Conservation (phyloP, 1,140 invertebrate species). For the Manduca sexta region DNA sequence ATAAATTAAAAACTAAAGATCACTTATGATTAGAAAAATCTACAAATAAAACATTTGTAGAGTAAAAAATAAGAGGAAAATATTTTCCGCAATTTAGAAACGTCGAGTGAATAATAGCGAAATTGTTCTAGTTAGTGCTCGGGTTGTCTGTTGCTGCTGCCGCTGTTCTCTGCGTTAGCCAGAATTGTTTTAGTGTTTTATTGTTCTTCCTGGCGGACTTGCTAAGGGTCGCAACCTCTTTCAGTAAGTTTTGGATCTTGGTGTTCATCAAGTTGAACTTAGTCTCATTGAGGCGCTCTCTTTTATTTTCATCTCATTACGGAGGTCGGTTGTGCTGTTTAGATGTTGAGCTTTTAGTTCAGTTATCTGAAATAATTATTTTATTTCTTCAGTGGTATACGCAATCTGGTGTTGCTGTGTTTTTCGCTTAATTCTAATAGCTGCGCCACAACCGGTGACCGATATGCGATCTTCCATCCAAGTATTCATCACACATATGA, state of each 20-base stretch:
- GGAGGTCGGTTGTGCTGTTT: conserved; percentile 88
- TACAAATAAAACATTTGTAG: conserved; percentile 70
- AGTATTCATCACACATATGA: too few species aligned
- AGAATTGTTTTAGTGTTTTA: conserved; percentile 54
- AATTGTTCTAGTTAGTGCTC: conserved; percentile 68
- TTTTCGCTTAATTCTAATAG: neutral
- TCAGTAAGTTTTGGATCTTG: conserved; percentile 84
- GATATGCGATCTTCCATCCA: conserved; percentile 7
- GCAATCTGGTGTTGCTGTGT: neutral
- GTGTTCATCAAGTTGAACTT: conserved; percentile 86
- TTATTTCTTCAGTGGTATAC: conserved; percentile 1
- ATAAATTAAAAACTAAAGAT: conserved; percentile 37
- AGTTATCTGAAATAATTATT: conserved; percentile 80
- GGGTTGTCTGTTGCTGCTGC: conserved; percentile 85
- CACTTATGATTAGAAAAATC: conserved; percentile 50
- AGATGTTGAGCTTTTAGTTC: conserved; percentile 95
- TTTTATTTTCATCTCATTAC: conserved; percentile 88
- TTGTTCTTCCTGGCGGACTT: conserved; percentile 83
- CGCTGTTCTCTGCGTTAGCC: conserved; percentile 78
- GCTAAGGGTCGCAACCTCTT: conserved; percentile 88
- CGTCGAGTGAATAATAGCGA: neutral
- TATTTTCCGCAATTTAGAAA: conserved; percentile 34
- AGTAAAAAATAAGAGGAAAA: conserved; percentile 68
- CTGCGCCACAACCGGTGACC: neutral
- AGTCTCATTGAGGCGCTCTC: conserved; percentile 86